Evolutionary conservation across 1,140 invertebrate genomes (phyloP), one percentile per base, ranked within the genome.

Genomic region (Caenorhabditis briggsae): DNA sequence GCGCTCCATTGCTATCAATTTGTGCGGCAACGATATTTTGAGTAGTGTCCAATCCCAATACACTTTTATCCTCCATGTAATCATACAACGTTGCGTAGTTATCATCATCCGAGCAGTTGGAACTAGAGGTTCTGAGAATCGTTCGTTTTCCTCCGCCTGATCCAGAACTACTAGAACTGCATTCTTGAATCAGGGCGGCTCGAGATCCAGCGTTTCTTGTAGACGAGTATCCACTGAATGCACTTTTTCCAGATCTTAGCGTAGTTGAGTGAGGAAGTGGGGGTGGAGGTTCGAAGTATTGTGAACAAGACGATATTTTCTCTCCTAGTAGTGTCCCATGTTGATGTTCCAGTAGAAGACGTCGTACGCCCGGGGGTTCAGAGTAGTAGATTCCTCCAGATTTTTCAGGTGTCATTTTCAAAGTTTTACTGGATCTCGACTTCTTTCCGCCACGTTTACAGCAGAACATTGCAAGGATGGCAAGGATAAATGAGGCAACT

Each of bases 51-150:
- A 83, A 48, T 53, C 82, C 78, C 9, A 48, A 16, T 11, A 58
- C 74, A 53, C 48, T 70, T 48, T 55, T 88, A 20, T 82, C 85
- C 12, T 65, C 83, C 89, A 64, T 64, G 46, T 92, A 89, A 58
- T 91, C 91, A 82, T 91, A 91, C 5, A 91, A 86, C 2, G 91
- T 91, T 2, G 91, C 91, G 83, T 91, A 91, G 64, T 91, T 91
- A 50, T 90, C 87, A 64, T 89, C 58, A 56, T 89, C 90, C 23
- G 90, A 89, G 8, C 85, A 89, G 41, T 85, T 88, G 16, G 85
- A 43, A 8, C 88, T 89, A 33, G 82, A 86, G 23, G 84, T 89
- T 82, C 90, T 61, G 9, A 90, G 58, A 25, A 88, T 64, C 8
- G 86, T 86, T 14, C 61, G 83, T 64, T 89, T 90, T 20, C 89